Conservation (phyloP, 2,797 vertebrate species). For the Lacerta agilis region DNA sequence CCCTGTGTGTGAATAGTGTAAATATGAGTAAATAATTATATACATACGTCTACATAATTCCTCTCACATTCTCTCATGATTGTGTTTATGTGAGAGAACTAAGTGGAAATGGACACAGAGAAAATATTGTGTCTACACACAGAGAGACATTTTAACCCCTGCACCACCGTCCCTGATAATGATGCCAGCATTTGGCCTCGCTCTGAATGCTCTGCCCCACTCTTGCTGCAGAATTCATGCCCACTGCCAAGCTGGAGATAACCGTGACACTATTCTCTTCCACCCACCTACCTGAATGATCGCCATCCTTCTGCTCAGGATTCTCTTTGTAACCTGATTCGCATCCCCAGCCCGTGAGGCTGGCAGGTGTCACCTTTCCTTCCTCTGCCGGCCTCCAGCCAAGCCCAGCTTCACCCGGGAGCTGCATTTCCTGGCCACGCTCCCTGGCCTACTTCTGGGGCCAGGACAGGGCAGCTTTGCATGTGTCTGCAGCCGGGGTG, state of each 20-base stretch:
- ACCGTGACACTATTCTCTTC: not conserved
- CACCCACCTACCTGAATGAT: not conserved
- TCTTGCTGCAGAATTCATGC: not conserved
- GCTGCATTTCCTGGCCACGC: not conserved
- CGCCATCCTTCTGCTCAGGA: not conserved
- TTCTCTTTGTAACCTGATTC: constrained; percentile 30
- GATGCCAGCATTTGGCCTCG: not conserved
- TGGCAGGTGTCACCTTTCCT: constrained; percentile 21
- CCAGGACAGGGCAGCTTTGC: not conserved
- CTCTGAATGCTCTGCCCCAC: not conserved
- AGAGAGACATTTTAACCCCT: not conserved
- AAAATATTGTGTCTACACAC: not conserved
- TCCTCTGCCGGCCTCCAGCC: not conserved
- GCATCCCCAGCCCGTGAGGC: not conserved
- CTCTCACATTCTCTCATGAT: too few relatives aligned
- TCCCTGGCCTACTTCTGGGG: constrained; percentile 1
- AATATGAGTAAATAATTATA: not conserved
- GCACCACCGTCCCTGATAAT: too few relatives aligned
- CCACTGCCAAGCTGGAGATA: not conserved
- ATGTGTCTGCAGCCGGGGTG: not conserved
- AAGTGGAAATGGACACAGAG: not conserved
- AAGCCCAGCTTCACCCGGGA: not conserved
- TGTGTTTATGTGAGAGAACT: not conserved
- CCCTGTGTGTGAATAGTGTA: too few relatives aligned
- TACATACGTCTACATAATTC: too few relatives aligned